Conservation (phyloP, 2,113 vertebrate species). For the Taurulus bubalis region DNA sequence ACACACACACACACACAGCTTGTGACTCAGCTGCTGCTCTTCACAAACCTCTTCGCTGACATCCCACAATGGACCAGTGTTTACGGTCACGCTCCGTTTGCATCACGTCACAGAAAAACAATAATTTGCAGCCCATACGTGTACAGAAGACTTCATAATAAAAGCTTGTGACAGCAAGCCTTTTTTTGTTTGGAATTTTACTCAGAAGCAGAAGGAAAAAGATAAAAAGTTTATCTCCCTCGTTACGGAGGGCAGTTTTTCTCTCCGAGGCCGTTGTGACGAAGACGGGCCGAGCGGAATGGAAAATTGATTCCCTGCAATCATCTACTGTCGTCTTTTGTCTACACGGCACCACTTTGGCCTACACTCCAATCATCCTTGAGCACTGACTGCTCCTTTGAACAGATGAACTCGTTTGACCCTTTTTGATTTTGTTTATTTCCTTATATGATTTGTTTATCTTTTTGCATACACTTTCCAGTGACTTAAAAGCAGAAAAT, state of each 20-base stretch:
- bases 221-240: slow-evolving; percentile 53
- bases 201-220: slow-evolving; percentile 29
- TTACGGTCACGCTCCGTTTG: slow-evolving; percentile 62
- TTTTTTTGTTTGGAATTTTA: slow-evolving; percentile 19
- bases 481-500: slow-evolving; percentile 47
- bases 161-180: slow-evolving; percentile 65
- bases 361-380: slow-evolving; percentile 60
- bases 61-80: slow-evolving; percentile 56
- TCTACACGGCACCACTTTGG: slow-evolving; percentile 57
- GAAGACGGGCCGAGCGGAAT: slow-evolving; percentile 47
- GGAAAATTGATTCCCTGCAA: slow-evolving; percentile 75
- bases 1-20: slow-evolving; percentile 5
- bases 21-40: slow-evolving; percentile 43
- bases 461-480: slow-evolving; percentile 42
- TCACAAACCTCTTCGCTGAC: slow-evolving; percentile 23
- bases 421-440: slow-evolving; percentile 77
- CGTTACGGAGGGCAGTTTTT: slow-evolving; percentile 46
- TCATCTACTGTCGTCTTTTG: slow-evolving; percentile 71
- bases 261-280: slow-evolving; percentile 59
- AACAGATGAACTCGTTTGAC: slow-evolving; percentile 52
- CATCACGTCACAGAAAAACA: slow-evolving; percentile 67
- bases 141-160: slow-evolving; percentile 76
- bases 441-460: slow-evolving; percentile 63
- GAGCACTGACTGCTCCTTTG: slow-evolving; percentile 47
- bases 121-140: slow-evolving; percentile 55